phyloP scores from a whole-genome alignment of 2,797 vertebrate species.

The Lutjanus campechanus region DNA sequence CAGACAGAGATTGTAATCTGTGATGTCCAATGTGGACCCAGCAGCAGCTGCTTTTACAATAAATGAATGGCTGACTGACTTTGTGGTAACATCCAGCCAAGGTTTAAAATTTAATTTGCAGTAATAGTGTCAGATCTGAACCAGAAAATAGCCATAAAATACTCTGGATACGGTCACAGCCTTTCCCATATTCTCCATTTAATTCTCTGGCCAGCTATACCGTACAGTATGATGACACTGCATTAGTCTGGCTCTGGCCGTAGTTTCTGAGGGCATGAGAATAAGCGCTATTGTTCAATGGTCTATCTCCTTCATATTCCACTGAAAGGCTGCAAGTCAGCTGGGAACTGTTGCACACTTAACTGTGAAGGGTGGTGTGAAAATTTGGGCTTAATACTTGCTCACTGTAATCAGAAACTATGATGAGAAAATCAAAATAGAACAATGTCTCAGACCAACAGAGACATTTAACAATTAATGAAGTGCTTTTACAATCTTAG shows the following conservation, averaged over 20 bases:
- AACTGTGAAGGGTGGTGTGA: conserved; percentile 12
- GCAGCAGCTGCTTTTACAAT: conserved; percentile 46
- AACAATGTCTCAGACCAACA: conserved; percentile 29
- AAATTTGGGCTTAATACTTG: conserved; percentile 24
- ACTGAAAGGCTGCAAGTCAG: conserved; percentile 18
- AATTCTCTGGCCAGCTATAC: conserved; percentile 34
- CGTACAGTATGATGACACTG: conserved; percentile 26
- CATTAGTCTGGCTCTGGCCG: conserved; percentile 27
- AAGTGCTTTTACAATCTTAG: conserved; percentile 54
- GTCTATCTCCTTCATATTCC: conserved; percentile 23
- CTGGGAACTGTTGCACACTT: conserved; percentile 12
- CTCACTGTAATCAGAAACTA: conserved; percentile 38
- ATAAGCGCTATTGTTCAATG: conserved; percentile 26
- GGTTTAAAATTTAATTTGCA: conserved; percentile 47
- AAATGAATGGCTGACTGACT: conserved; percentile 45
- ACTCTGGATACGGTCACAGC: conserved; percentile 26
- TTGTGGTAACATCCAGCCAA: conserved; percentile 16
- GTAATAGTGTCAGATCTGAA: conserved; percentile 40
- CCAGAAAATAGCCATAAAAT: conserved; percentile 43
- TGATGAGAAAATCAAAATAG: conserved; percentile 55
- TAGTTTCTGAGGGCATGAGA: conserved; percentile 21
- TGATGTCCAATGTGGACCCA: conserved; percentile 23
- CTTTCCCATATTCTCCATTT: conserved; percentile 32
- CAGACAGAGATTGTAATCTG: conserved; percentile 55
- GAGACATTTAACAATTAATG: conserved; percentile 66